Evolutionary conservation across 1,140 invertebrate genomes (phyloP).

Genomic region (Mya arenaria): DNA sequence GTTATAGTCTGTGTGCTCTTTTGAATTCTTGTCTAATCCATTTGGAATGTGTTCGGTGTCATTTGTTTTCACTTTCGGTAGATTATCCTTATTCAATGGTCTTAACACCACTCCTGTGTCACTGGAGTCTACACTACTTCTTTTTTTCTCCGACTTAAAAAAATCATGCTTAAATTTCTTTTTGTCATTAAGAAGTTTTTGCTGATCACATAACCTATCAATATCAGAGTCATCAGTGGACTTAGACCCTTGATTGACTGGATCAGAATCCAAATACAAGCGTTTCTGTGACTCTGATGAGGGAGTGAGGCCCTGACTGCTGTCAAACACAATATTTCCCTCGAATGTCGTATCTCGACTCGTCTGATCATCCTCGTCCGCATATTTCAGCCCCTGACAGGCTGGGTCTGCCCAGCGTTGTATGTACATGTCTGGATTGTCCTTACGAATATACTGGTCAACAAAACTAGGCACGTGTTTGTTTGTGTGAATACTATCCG

Average conservation of each 20-base stretch:
- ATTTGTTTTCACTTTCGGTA: slow-evolving; percentile 3
- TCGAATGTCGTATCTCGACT: slow-evolving; percentile 65
- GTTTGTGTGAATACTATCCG: slow-evolving; percentile 23
- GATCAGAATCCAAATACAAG: slow-evolving; percentile 68
- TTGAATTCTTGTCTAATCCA: too few species aligned
- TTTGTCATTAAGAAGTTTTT: too few species aligned
- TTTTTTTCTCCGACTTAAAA: not conserved
- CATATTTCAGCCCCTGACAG: slow-evolving; percentile 78
- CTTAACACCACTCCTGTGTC: too few species aligned
- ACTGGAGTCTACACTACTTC: not conserved
- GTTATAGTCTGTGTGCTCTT: too few species aligned
- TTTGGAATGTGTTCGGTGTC: slow-evolving; percentile 6
- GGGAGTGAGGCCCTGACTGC: slow-evolving; percentile 66
- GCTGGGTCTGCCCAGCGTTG: slow-evolving; percentile 79
- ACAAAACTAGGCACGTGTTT: slow-evolving; percentile 53
- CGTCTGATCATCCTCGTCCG: slow-evolving; percentile 79
- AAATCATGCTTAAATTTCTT: slow-evolving; percentile 6
- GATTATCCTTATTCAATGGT: not conserved
- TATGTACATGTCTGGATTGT: slow-evolving; percentile 41
- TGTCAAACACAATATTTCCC: slow-evolving; percentile 73
- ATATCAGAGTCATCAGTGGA: not conserved
- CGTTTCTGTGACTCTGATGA: slow-evolving; percentile 65
- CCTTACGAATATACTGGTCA: slow-evolving; percentile 29
- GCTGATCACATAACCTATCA: too few species aligned
- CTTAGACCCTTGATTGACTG: slow-evolving; percentile 20